Evolutionary conservation across 2,797 vertebrate species (phyloP).

Genomic region (Kryptopterus vitreolus): DNA sequence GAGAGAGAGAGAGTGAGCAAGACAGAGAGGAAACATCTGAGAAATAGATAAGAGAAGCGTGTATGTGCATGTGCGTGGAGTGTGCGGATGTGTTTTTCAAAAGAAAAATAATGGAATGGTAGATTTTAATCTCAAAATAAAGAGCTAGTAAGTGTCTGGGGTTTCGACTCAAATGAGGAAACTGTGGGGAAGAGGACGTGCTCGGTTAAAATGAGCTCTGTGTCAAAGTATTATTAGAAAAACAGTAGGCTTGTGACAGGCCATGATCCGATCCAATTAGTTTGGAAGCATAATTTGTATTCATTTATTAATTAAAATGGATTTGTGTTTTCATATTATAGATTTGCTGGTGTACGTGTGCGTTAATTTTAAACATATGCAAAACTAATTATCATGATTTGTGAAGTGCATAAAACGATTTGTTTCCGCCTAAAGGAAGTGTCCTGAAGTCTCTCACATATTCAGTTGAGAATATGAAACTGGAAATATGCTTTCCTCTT

Average conservation of each 20-base stretch:
- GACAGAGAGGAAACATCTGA: not conserved
- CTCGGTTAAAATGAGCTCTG: not conserved
- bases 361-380: not conserved
- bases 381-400: not conserved
- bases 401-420: too few relatives aligned
- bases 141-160: not conserved
- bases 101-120: not conserved
- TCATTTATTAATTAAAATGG: not conserved
- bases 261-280: not conserved
- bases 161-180: not conserved
- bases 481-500: conserved; percentile 17
- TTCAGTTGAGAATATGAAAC: conserved; percentile 48
- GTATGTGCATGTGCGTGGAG: conserved; percentile 15
- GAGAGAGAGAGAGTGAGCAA: conserved; percentile 45
- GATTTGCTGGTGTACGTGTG: not conserved
- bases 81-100: conserved; percentile 53
- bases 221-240: not conserved
- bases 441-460: conserved; percentile 8
- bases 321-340: not conserved
- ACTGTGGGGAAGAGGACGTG: not conserved
- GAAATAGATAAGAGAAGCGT: conserved; percentile 11
- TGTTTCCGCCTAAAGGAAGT: conserved; percentile 5
- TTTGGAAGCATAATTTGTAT: not conserved
- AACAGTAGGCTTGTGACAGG: not conserved
- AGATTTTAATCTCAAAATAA: not conserved